These are phyloP conservation scores for Lobophora halterata DNA, from an alignment of 2,888 invertebrate species.

Conservation along the genomic window DNA sequence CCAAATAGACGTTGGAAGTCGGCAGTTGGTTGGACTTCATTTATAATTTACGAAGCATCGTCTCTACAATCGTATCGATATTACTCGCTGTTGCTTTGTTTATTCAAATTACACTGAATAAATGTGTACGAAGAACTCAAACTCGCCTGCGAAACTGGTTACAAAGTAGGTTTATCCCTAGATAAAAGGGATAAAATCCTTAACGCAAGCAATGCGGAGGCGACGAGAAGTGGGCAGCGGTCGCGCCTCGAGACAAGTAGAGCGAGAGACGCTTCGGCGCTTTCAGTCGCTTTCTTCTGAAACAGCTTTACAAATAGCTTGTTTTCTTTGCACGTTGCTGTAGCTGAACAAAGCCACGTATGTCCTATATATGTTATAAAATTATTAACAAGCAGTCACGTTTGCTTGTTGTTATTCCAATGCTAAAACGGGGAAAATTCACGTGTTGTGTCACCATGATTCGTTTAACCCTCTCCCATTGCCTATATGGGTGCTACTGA, in stretches of 20 bases:
- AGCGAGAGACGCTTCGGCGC: slow-evolving; percentile 59
- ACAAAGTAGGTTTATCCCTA: slow-evolving; percentile 43
- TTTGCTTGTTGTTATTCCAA: too few species aligned
- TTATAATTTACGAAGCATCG: slow-evolving; percentile 18
- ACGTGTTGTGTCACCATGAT: too few species aligned
- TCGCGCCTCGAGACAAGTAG: slow-evolving; percentile 69
- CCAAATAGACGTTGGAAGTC: slow-evolving; percentile 15
- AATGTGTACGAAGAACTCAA: slow-evolving; percentile 27
- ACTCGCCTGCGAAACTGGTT: slow-evolving; percentile 38
- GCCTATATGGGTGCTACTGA: too few species aligned
- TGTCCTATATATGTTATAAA: too few species aligned
- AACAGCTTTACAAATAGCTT: slow-evolving; percentile 64
- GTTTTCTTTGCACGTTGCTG: slow-evolving; percentile 51
- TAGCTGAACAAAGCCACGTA: too few species aligned
- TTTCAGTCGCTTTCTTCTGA: slow-evolving; percentile 47
- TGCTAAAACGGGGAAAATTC: too few species aligned
- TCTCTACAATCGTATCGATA: slow-evolving; percentile 5
- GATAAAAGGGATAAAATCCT: slow-evolving; percentile 67
- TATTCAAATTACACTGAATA: slow-evolving; percentile 9
- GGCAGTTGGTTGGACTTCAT: slow-evolving; percentile 16
- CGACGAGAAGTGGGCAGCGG: slow-evolving; percentile 66
- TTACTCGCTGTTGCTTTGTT: not conserved
- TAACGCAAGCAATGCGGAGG: slow-evolving; percentile 62
- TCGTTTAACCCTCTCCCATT: too few species aligned
- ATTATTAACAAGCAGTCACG: too few species aligned